Evolutionary conservation across 2,888 invertebrate species (phyloP), one percentile per base, ranked within the genome.

Genomic region (Mesorhabditis spiculigera): DNA sequence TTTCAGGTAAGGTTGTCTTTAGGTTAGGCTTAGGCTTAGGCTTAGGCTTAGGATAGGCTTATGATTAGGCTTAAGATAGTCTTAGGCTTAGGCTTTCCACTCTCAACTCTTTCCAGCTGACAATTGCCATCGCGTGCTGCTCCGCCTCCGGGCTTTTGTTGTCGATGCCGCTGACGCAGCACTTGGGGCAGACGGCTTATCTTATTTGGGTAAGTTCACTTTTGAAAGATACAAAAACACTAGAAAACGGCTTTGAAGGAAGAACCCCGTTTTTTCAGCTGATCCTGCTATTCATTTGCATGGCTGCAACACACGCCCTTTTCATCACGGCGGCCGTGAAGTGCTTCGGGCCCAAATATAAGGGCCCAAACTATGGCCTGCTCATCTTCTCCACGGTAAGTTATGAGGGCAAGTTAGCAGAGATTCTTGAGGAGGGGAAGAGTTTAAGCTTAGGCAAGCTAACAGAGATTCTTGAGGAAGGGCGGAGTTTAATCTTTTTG

Each of bases 1-100:
- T 88, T 87, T 77, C 87, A 86, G 82, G 88, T 87, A 42, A n/a
- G 43, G 44, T 50, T n/a, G n/a, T n/a, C n/a, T n/a, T n/a, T n/a
- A n/a, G n/a, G n/a, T n/a, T n/a, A n/a, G n/a, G n/a, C n/a, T n/a
- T n/a, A n/a, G n/a, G n/a, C n/a, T n/a, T n/a, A n/a, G n/a, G n/a
- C n/a, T n/a, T n/a, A n/a, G n/a, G n/a, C n/a, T n/a, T n/a, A n/a
- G n/a, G n/a, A n/a, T n/a, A n/a, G n/a, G n/a, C n/a, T n/a, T n/a
- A n/a, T n/a, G n/a, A n/a, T n/a, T n/a, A n/a, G n/a, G n/a, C n/a
- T n/a, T n/a, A n/a, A n/a, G n/a, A n/a, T n/a, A n/a, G n/a, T n/a
- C n/a, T n/a, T n/a, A n/a, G n/a, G n/a, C n/a, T n/a, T n/a, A n/a
- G n/a, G n/a, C n/a, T n/a, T n/a, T n/a, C n/a, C n/a, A n/a, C n/a